Percentiles rank a stretch among this genome's conserved stretches.
Conservation (phyloP, 2,797 vertebrate genomes). For the Selene dorsalis region DNA sequence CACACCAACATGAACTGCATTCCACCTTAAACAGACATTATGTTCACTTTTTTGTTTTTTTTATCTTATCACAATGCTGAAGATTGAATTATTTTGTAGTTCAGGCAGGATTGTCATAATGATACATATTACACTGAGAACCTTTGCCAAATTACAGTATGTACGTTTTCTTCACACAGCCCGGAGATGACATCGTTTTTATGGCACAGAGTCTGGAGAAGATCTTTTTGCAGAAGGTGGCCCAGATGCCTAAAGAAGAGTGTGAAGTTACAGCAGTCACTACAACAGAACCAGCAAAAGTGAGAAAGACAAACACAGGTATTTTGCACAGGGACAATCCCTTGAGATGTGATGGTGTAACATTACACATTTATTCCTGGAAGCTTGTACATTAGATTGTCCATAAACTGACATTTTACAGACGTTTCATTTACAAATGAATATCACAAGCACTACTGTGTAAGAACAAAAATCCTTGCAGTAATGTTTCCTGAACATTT, state of each 20-base stretch:
- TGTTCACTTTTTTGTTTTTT: not conserved
- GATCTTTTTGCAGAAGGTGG: conserved; percentile 88
- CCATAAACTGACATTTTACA: not conserved
- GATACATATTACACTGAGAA: not conserved
- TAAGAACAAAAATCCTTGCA: not conserved
- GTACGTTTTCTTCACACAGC: conserved; percentile 76
- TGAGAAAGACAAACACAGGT: conserved; percentile 75
- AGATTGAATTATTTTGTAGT: not conserved
- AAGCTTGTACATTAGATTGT: not conserved
- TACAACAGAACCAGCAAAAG: conserved; percentile 82
- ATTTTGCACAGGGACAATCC: not conserved
- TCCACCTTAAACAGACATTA: not conserved
- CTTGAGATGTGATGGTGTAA: not conserved
- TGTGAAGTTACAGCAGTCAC: conserved; percentile 67
- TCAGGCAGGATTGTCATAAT: not conserved
- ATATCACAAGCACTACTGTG: not conserved
- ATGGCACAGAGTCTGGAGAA: conserved; percentile 96
- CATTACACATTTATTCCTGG: not conserved
- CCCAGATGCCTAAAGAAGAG: conserved; percentile 91
- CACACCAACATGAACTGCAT: not conserved
- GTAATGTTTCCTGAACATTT: not conserved
- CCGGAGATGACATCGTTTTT: conserved; percentile 91
- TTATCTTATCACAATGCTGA: not conserved
- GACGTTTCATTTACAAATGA: too few species aligned
- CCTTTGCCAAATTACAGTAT: not conserved